phyloP scores from a whole-genome alignment of 2,113 vertebrate genomes.

The Cichladusa arquata region DNA sequence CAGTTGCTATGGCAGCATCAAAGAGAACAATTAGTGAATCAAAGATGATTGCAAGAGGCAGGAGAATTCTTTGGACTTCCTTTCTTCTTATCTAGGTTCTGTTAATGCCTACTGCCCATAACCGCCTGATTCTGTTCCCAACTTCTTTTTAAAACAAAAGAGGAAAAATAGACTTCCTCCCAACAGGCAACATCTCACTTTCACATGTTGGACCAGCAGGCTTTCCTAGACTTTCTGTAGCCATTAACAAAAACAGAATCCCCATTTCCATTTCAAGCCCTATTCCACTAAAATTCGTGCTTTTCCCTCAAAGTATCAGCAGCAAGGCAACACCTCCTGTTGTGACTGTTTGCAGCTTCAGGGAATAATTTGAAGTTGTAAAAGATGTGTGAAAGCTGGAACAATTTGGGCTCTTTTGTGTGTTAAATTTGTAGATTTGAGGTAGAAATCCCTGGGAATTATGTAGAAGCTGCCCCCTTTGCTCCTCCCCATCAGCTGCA shows the following conservation, averaged over 20 bases:
- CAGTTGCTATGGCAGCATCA: not conserved
- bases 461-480: not conserved
- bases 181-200: not conserved
- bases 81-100: not conserved
- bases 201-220: not conserved
- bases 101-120: not conserved
- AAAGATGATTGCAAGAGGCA: not conserved
- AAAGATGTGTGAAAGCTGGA: not conserved
- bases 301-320: not conserved
- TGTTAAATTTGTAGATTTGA: not conserved
- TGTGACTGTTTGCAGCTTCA: rapidly evolving
- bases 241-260: not conserved
- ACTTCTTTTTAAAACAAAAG: not conserved
- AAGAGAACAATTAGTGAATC: not conserved
- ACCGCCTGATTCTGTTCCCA: not conserved
- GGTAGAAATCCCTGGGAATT: not conserved
- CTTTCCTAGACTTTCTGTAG: not conserved
- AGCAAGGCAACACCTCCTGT: not conserved
- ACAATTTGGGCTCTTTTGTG: not conserved
- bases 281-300: not conserved
- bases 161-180: not conserved
- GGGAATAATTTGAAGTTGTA: not conserved
- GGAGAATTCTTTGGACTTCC: not conserved
- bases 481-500: not conserved
- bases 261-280: not conserved